A percentile compares a stretch with the other conserved stretches of the same genome.
Conservation (phyloP, 2,797 vertebrate genomes). For the Hippopotamyrus pictus region DNA sequence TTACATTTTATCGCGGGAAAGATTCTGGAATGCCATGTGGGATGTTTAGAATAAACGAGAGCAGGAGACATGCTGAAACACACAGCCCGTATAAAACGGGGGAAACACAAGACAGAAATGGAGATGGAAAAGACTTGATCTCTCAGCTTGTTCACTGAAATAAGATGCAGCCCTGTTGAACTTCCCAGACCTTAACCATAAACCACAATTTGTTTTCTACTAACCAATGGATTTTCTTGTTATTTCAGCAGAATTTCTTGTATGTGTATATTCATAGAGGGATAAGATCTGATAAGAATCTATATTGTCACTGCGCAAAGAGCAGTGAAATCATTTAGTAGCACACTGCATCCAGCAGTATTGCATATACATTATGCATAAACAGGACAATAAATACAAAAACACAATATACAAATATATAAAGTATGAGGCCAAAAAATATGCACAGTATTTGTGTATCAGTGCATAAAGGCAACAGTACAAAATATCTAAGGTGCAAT, state of each 20-base stretch:
- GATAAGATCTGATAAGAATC: background rate
- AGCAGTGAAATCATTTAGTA: background rate
- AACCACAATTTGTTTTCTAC: background rate
- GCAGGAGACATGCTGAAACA: constrained; percentile 2
- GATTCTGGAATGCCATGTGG: background rate
- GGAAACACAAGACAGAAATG: background rate
- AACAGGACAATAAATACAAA: background rate
- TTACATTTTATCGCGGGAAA: background rate
- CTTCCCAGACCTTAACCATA: background rate
- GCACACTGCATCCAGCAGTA: background rate
- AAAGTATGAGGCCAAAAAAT: background rate
- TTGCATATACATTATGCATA: background rate
- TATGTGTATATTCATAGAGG: background rate
- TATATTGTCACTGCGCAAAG: background rate
- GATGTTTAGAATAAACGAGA: background rate
- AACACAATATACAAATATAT: background rate
- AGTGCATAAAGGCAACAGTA: background rate
- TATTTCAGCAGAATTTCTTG: background rate
- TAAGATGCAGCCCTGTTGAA: background rate
- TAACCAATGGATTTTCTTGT: background rate
- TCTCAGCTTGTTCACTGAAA: background rate
- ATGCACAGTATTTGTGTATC: background rate
- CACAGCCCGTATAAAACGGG: background rate
- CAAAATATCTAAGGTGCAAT: background rate
- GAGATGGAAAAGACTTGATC: background rate